These are phyloP conservation scores for Platycercus adscitus DNA, from an alignment of 2,113 vertebrate species.

Conservation along the genomic window DNA sequence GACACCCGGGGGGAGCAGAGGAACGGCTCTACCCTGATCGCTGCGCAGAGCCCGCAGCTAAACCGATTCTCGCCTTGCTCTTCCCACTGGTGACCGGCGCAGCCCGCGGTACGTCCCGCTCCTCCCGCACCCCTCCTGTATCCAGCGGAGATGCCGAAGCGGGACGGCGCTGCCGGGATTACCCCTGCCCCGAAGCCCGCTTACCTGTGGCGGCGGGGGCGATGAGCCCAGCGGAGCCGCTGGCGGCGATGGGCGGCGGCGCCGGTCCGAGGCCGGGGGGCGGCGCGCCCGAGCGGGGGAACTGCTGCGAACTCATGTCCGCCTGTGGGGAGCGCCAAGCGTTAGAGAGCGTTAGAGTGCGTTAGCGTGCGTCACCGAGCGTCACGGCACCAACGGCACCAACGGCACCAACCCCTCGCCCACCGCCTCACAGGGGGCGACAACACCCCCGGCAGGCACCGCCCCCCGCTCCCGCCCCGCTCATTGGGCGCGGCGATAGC, in stretches of 20 bases:
- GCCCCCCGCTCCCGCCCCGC: not conserved
- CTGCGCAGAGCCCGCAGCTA: rapidly evolving
- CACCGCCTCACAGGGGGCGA: not conserved
- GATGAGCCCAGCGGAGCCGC: not conserved
- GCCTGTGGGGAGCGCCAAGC: not conserved
- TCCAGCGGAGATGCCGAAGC: not conserved
- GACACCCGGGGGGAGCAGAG: rapidly evolving
- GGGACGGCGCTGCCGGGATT: not conserved
- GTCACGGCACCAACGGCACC: no score
- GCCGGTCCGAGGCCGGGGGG: not conserved
- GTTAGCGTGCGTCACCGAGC: no score
- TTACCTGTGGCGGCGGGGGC: slow-evolving; percentile 4
- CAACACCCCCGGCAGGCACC: no score
- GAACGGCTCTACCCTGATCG: rapidly evolving
- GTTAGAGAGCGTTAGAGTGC: no score
- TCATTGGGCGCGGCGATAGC: not conserved
- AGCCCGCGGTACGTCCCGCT: not conserved
- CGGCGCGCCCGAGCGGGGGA: slow-evolving; percentile 13
- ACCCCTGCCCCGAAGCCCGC: not conserved
- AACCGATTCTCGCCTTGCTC: rapidly evolving
- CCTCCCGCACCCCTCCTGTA: not conserved
- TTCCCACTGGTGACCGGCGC: rapidly evolving
- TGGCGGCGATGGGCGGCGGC: slow-evolving; percentile 2
- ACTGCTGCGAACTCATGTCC: slow-evolving; percentile 22
- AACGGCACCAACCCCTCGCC: no score